phyloP scores from a whole-genome alignment of 2,888 invertebrate species.

The Gortyna flavago region DNA sequence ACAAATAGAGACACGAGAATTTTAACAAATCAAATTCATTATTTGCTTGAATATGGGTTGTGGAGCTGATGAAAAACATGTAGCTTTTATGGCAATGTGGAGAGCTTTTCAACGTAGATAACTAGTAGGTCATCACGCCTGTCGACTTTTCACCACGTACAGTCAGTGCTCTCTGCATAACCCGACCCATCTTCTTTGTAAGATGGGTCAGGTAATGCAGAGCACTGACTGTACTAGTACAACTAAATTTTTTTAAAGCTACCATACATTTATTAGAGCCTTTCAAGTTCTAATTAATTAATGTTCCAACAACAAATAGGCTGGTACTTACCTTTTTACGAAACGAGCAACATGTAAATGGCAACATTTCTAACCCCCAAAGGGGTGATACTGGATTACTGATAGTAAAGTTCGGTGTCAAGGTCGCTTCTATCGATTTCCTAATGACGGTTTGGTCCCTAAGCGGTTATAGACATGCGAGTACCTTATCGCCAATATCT shows the following conservation, averaged over 20 bases:
- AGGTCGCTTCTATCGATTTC: constrained; percentile 43
- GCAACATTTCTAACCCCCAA: constrained; percentile 24
- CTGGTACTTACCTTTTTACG: background rate
- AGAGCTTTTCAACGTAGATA: background rate
- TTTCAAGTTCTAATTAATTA: constrained; percentile 16
- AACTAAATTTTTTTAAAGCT: background rate
- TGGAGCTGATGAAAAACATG: background rate
- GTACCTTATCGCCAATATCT: constrained; percentile 13
- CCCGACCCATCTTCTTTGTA: too few relatives aligned
- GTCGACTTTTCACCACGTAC: too few relatives aligned
- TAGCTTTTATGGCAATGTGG: background rate
- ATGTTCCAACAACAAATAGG: constrained; percentile 21
- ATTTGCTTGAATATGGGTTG: background rate
- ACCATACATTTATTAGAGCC: background rate
- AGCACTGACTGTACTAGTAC: background rate
- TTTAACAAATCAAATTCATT: background rate
- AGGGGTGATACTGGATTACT: constrained; percentile 18
- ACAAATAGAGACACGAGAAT: background rate
- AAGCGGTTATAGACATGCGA: constrained; percentile 39
- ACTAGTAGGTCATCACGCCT: too few relatives aligned
- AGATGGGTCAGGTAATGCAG: too few relatives aligned
- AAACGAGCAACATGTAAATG: background rate
- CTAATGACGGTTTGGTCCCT: constrained; percentile 27
- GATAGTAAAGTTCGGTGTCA: constrained; percentile 31
- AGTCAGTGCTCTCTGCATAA: too few relatives aligned